phyloP scores from a whole-genome alignment of 2,113 vertebrate genomes.

The Sceloporus tristichus region DNA sequence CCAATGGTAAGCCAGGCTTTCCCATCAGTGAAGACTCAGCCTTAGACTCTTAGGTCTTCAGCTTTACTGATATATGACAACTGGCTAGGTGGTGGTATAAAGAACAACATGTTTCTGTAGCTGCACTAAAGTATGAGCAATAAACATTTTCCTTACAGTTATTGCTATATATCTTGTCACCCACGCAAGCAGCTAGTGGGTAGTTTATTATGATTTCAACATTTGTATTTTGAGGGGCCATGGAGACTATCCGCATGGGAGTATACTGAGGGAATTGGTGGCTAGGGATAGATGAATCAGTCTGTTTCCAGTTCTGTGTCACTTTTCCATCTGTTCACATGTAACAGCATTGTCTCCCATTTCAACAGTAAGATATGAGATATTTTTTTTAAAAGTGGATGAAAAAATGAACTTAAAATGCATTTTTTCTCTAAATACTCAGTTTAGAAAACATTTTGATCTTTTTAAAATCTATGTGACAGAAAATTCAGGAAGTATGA shows the following conservation, averaged over 20 bases:
- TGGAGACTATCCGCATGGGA: not conserved
- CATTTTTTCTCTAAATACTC: not conserved
- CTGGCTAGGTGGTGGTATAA: not conserved
- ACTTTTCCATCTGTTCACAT: not conserved
- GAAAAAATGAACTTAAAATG: too few relatives aligned
- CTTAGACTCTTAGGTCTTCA: not conserved
- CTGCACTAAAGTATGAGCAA: not conserved
- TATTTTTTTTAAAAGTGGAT: too few relatives aligned
- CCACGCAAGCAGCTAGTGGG: too few relatives aligned
- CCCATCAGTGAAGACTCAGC: too few relatives aligned
- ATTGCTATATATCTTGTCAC: too few relatives aligned
- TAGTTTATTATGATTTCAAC: not conserved
- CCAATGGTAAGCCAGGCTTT: too few relatives aligned
- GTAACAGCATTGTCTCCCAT: not conserved
- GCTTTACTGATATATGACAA: not conserved
- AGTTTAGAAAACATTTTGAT: not conserved
- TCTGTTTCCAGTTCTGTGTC: not conserved
- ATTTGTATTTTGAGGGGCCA: not conserved
- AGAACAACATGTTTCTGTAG: not conserved
- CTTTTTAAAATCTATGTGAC: too few relatives aligned
- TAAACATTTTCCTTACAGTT: too few relatives aligned
- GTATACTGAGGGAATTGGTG: not conserved
- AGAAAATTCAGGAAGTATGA: too few relatives aligned
- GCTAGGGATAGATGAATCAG: not conserved
- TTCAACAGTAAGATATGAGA: not conserved